Evolutionary conservation across 1,140 invertebrate species (phyloP), one percentile per base, ranked within the genome.

Genomic region (Neomicropteryx cornuta): DNA sequence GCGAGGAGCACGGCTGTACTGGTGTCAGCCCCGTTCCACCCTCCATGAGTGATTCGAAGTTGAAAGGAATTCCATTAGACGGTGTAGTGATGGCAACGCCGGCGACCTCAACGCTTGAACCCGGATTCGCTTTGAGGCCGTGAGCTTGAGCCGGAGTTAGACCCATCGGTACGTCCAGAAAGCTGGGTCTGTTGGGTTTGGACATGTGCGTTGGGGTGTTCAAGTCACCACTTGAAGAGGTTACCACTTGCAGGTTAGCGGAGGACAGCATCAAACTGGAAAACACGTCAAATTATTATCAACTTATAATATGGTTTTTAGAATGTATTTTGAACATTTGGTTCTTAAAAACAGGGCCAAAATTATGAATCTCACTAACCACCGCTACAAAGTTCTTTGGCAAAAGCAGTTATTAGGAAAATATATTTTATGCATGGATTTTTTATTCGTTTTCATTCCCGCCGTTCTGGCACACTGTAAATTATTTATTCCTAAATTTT

Each of bases 41-140:
- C 48, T 91, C 88, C 81, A 94, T 91, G 37, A 94, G 71, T 31
- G 85, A 87, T 45, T 94, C 90, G 52, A 93, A 93, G 60, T 90
- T 90, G 55, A 92, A 89, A 21, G 77, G 76, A 41, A 90, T 81
- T 17, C 87, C 88, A 44, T 76, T 81, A 35, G 87, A 88, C 0
- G 89, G 91, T 2, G 89, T 94, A 36, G 80, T 83, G 39, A 93
- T 89, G 33, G 86, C 74, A 35, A 92, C 72, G 18, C 86, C 87
- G 11, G 77, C 75, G 30, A 82, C 73, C 44, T 81, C 75, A 37
- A 70, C 68, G 31, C 72, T 58, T 41, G 60, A 60, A 20, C 59
- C 41, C 14, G 53, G 42, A 31, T 46, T 43, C 41, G 41, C 47
- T 35, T 48, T 50, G n/a, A 49, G 30, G 50, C 48, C 18, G 49